phyloP scores from a whole-genome alignment of 2,888 invertebrate genomes.

The Lasioglossum marginatum region DNA sequence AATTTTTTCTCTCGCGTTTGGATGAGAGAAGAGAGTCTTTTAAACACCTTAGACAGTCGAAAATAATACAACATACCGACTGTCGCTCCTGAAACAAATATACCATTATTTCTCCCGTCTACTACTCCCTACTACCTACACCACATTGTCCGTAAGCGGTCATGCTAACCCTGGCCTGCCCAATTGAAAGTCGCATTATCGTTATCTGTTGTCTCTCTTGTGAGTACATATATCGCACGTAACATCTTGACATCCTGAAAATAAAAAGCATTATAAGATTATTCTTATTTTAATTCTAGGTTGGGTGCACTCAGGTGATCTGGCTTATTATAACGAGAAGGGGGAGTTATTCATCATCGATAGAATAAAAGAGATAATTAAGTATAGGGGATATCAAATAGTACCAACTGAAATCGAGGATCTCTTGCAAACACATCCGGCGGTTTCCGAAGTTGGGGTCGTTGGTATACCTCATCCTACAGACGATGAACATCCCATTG shows the following conservation, averaged over 20 bases:
- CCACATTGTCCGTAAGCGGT: too few relatives aligned
- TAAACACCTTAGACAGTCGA: too few relatives aligned
- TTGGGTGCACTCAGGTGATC: constrained; percentile 81
- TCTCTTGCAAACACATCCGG: constrained; percentile 72
- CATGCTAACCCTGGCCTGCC: background rate
- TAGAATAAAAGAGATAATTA: constrained; percentile 79
- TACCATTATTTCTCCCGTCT: too few relatives aligned
- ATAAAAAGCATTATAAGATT: background rate
- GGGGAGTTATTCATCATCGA: constrained; percentile 78
- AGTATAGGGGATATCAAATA: constrained; percentile 78
- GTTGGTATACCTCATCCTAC: constrained; percentile 72
- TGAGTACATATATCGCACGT: too few relatives aligned
- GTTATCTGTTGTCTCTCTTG: background rate
- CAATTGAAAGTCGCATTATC: background rate
- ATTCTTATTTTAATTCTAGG: constrained; percentile 59
- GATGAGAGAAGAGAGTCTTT: too few relatives aligned
- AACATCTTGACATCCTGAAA: background rate
- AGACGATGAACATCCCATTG: constrained; percentile 78
- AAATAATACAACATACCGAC: too few relatives aligned
- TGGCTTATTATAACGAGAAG: constrained; percentile 76
- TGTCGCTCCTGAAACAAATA: too few relatives aligned
- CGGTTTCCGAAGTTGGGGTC: constrained; percentile 77
- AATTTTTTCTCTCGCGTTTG: too few relatives aligned
- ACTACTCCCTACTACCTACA: too few relatives aligned
- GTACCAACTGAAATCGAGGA: constrained; percentile 78